Conservation (phyloP, 2,113 vertebrate genomes). For the Notechis scutatus region DNA sequence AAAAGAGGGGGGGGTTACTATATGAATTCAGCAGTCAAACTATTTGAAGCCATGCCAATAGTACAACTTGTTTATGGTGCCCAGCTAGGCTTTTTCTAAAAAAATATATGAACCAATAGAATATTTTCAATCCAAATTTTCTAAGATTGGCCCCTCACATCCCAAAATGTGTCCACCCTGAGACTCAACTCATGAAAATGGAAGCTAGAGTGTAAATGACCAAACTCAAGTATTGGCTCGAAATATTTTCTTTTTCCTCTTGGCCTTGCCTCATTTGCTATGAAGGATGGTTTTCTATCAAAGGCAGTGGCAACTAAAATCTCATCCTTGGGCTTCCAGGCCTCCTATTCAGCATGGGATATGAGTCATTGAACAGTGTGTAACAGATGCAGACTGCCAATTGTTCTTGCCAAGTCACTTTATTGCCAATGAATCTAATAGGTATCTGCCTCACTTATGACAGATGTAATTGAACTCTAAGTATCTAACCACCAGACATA, state of each 20-base stretch:
- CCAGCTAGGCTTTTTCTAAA: background rate
- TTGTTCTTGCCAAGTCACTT: background rate
- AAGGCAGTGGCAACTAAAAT: background rate
- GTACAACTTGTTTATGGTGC: background rate
- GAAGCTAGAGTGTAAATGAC: background rate
- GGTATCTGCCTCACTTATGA: background rate
- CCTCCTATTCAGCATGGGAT: background rate
- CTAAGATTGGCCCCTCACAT: background rate
- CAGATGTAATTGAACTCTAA: background rate
- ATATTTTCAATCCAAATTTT: background rate
- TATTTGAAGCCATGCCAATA: background rate
- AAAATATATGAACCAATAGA: background rate
- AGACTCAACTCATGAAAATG: background rate
- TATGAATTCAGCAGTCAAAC: background rate
- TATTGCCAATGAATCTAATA: background rate
- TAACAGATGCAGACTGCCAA: background rate
- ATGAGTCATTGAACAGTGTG: background rate
- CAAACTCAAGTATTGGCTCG: background rate
- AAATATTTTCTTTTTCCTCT: too few relatives aligned
- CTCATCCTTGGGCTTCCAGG: background rate
- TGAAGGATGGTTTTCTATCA: background rate
- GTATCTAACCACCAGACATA: background rate
- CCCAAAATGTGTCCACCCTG: background rate
- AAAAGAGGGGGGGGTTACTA: background rate
- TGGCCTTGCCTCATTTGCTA: background rate